Evolutionary conservation across 2,797 vertebrate species (phyloP), one percentile per base, ranked within the genome.

Genomic region (Strix occidentalis): DNA sequence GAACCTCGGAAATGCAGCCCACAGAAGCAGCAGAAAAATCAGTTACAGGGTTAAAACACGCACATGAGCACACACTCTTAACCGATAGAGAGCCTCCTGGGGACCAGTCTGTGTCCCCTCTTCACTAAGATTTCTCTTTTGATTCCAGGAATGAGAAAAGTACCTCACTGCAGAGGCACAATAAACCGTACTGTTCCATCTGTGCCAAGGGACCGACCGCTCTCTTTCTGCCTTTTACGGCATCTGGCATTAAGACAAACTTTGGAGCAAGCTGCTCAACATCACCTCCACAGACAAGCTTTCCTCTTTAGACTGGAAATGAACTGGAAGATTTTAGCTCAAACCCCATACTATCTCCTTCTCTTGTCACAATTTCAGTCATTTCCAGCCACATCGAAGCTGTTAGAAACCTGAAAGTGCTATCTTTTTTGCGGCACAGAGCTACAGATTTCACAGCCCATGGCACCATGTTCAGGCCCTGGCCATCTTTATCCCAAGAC

Each of bases 11-110:
- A 31, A 41, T 1, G 12, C 75, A 16, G 15, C 35, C 28, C 28
- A 10, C 7, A 16, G 25, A 6, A 48, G 15, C 37, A 19, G 28
- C 26, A 43, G n/a, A 8, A 16, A 18, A 28, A 7, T 8, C 43
- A 45, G 33, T 1, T 54, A 48, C 29, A 9, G 48, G 65, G 14
- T 18, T 24, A 24, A 24, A n/a, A 71, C 12, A 28, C 8, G 3
- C 41, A 11, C 26, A 41, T 0, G 0, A 69, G 41, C 87, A 53
- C 68, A n/a, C 26, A 0, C 28, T 11, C 60, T 6, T 3, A 11
- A 25, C 20, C 1, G 3, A 1, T 2, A 11, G 31, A 11, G n/a
- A 66, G 56, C 60, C 78, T 83, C 63, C 1, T 1, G 37, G 48
- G 69, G 37, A 70, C 39, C 39, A 17, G 57, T 1, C 26, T 16